Conservation (phyloP, 1,140 invertebrate species). For the Aporrectodea caliginosa region DNA sequence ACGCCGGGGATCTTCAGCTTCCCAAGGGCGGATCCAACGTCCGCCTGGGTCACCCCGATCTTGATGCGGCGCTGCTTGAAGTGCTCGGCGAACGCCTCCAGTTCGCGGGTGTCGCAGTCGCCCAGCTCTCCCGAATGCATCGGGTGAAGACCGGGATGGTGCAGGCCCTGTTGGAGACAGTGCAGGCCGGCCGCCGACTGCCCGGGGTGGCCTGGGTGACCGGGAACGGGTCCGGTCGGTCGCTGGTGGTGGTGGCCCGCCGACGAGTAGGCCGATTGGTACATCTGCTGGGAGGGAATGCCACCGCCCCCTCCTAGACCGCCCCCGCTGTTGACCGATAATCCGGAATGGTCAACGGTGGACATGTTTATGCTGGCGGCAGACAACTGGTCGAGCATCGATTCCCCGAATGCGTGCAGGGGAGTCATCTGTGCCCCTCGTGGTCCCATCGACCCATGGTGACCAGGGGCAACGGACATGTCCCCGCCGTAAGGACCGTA, state of each 20-base stretch:
- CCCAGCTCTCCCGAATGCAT: not conserved
- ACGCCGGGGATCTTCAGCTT: constrained; percentile 98
- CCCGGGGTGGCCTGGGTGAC: not conserved
- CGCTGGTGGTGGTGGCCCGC: not conserved
- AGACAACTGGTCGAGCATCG: not conserved
- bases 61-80: constrained; percentile 99
- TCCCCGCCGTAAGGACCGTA: not conserved
- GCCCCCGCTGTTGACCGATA: not conserved
- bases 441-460: not conserved
- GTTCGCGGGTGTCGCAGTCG: constrained; percentile 90
- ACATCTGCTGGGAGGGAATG: not conserved
- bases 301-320: not conserved
- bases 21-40: constrained; percentile 96
- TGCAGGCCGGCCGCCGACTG: not conserved
- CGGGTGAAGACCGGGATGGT: not conserved
- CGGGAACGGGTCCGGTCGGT: not conserved
- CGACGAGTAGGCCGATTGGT: no score
- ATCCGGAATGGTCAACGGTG: not conserved
- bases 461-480: not conserved
- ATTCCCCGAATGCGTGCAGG: not conserved
- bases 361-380: not conserved
- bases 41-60: constrained; percentile 94
- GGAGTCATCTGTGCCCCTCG: no score
- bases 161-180: not conserved
- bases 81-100: constrained; percentile 96